A percentile compares a stretch with the other conserved stretches of the same genome.
Evolutionary conservation across 2,888 invertebrate genomes (phyloP).

Genomic region (Melipona beecheii): DNA sequence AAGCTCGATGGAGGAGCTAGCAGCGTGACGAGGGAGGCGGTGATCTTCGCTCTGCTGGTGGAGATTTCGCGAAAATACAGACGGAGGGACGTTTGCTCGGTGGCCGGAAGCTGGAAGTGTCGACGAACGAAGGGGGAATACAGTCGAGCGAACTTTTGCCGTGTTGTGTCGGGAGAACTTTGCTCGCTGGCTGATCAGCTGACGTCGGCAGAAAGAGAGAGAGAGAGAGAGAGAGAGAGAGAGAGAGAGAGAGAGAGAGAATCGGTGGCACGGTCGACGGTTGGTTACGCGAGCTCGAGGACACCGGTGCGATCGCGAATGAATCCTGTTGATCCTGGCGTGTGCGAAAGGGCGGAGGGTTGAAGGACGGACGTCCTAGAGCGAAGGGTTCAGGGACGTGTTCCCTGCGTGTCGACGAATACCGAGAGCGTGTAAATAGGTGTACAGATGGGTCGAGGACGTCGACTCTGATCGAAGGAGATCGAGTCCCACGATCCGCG

Average conservation of each 20-base stretch:
- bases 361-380: constrained; percentile 13
- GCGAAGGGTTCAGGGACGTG: constrained; percentile 27
- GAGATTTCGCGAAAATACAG: constrained; percentile 16
- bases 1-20: constrained; percentile 64
- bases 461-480: constrained; percentile 41
- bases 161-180: neutral
- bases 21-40: constrained; percentile 47
- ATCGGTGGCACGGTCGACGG: constrained; percentile 16
- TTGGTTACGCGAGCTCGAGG: constrained; percentile 4
- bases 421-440: constrained; percentile 72
- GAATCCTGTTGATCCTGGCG: constrained; percentile 49
- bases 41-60: constrained; percentile 11
- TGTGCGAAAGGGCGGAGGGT: constrained; percentile 23
- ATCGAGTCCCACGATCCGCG: neutral
- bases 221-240: too few relatives aligned
- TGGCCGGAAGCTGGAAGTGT: neutral
- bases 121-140: neutral
- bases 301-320: constrained; percentile 33
- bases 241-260: neutral
- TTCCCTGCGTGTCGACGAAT: constrained; percentile 17
- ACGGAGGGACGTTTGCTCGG: neutral
- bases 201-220: neutral
- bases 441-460: constrained; percentile 68
- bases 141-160: neutral
- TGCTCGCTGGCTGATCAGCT: constrained; percentile 38